phyloP scores from a whole-genome alignment of 1,140 invertebrate genomes.

The Platyura marginata region DNA sequence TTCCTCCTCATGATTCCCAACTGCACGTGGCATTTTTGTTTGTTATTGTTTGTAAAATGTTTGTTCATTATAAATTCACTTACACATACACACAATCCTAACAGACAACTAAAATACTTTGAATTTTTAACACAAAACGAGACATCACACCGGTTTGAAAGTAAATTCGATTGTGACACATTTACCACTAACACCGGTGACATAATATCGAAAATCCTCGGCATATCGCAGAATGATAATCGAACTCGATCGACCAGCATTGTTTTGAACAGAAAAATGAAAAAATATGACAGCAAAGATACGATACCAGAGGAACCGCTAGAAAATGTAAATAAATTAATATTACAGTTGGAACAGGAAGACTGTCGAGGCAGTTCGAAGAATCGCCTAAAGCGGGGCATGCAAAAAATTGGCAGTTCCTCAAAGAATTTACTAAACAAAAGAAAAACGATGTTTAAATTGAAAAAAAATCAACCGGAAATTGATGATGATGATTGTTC shows the following conservation, averaged over 20 bases:
- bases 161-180: slow-evolving; percentile 1
- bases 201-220: slow-evolving; percentile 1
- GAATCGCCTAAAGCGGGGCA: slow-evolving; percentile 28
- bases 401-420: slow-evolving; percentile 32
- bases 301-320: slow-evolving; percentile 6
- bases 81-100: neutral
- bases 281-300: slow-evolving; percentile 7
- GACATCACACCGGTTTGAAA: neutral
- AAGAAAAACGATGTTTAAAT: slow-evolving; percentile 27
- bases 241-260: neutral
- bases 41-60: neutral
- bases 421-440: slow-evolving; percentile 32
- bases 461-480: slow-evolving; percentile 9
- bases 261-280: slow-evolving; percentile 1
- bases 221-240: neutral
- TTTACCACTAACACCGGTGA: neutral
- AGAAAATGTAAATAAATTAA: slow-evolving; percentile 19
- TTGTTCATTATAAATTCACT: neutral
- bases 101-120: slow-evolving; percentile 5
- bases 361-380: slow-evolving; percentile 21
- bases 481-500: neutral
- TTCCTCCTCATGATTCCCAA: neutral
- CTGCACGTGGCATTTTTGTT: neutral
- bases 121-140: slow-evolving; percentile 7
- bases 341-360: slow-evolving; percentile 34